Base-by-base conservation (phyloP, 2,888 invertebrate species). In the Tenthredo scrophulariae region DNA sequence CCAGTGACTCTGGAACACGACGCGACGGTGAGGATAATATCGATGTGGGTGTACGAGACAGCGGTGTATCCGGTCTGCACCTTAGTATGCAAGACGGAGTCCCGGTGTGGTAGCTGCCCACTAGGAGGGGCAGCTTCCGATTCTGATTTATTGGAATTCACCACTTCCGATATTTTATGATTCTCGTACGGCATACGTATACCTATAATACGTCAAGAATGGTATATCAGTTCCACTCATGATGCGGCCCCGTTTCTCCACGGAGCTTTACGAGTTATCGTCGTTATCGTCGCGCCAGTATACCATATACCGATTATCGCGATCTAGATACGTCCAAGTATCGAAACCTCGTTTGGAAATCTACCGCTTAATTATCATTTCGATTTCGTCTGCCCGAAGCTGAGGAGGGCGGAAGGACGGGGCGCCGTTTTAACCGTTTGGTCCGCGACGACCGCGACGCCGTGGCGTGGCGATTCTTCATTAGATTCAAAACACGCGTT, bases 121-220 rank as follows among this genome's bases (percentile, higher is more conserved):
- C 88, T 84, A 72, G 50, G 86, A 84, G 84, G 84, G 65, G 62
- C 80, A 90, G 91, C 91, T 92, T 92, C 92, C 92, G 92, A 92
- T 92, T 91, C 91, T 92, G 92, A 91, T 92, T 92, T 92, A 92
- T 92, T 91, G 91, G 90, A 92, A 92, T 92, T 90, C 91, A 88
- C 87, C 88, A 89, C 90, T 92, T 92, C 91, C 92, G 90, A 91
- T 91, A 91, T 91, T 89, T 88, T 89, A 90, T 89, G 89, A 90
- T 89, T 88, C 89, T 87, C 89, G 87, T 89, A 89, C 88, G 89
- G 89, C 85, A 37, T 77, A 37, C 75, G 75, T 50, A 77, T 18
- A 33, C 29, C 15, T 33, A 29, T 67, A 29, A 67, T 67, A 67
- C 67, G 33, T 67, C 29, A 33, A 67, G 67, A 67, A 33, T 33